These are phyloP conservation scores for Acanthiza pusilla DNA, from an alignment of 2,797 vertebrate species.

Conservation along the genomic window DNA sequence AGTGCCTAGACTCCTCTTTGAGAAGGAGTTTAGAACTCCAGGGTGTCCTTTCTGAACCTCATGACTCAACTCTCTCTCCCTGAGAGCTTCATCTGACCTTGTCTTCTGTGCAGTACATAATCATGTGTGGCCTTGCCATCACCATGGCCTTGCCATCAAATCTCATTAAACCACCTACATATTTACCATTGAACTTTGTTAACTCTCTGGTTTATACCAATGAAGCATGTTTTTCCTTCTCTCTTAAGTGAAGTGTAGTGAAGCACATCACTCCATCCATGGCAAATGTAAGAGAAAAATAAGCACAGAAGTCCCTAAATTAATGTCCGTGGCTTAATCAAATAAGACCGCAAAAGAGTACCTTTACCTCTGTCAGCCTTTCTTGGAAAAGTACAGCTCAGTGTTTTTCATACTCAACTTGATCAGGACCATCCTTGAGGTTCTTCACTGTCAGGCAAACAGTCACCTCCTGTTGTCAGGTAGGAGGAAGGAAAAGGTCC, in stretches of 20 bases:
- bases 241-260: not conserved
- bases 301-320: not conserved
- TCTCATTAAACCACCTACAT: not conserved
- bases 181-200: not conserved
- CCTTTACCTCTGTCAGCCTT: not conserved
- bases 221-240: not conserved
- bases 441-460: not conserved
- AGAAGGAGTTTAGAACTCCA: not conserved
- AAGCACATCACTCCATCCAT: not conserved
- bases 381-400: not conserved
- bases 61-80: rapidly evolving
- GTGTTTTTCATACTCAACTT: not conserved
- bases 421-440: not conserved
- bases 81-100: not conserved
- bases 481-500: not conserved
- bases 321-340: not conserved
- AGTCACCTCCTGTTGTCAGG: not conserved
- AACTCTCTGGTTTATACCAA: not conserved
- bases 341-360: not conserved
- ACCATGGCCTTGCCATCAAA: rapidly evolving
- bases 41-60: not conserved
- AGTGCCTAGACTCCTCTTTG: too few species aligned
- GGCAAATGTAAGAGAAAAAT: not conserved
- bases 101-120: not conserved
- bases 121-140: too few species aligned